Conservation (phyloP, 2,113 vertebrate genomes). For the Pedetes capensis region DNA sequence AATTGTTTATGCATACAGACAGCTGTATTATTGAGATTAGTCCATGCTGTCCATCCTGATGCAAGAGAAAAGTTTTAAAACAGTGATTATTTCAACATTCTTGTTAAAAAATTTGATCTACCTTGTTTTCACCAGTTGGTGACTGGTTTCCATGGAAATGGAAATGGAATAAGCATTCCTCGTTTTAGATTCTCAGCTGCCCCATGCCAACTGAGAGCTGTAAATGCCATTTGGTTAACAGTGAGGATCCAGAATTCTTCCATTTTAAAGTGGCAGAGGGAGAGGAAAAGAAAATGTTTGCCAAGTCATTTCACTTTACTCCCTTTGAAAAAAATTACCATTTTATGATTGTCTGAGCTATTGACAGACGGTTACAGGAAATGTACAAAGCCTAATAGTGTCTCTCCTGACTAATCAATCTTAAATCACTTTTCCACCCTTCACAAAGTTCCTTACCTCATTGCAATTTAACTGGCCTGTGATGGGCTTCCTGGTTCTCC, state of each 20-base stretch:
- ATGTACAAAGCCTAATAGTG: not conserved
- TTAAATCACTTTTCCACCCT: not conserved
- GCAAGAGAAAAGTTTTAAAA: conserved; percentile 64
- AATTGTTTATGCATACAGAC: not conserved
- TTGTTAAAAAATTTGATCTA: conserved; percentile 74
- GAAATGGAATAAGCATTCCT: conserved; percentile 77
- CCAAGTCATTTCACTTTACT: conserved; percentile 62
- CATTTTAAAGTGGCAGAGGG: conserved; percentile 70
- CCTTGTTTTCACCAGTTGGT: conserved; percentile 79
- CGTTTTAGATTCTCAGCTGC: conserved; percentile 73
- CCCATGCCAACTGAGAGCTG: conserved; percentile 77
- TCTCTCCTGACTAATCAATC: not conserved
- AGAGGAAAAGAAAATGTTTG: conserved; percentile 71
- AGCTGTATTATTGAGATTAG: not conserved
- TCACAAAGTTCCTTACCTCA: not conserved
- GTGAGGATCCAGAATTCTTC: conserved; percentile 75
- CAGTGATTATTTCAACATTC: conserved; percentile 72
- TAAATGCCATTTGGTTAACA: conserved; percentile 80
- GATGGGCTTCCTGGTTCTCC: not conserved
- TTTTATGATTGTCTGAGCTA: conserved; percentile 53
- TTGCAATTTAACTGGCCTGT: not conserved
- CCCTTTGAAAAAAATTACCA: conserved; percentile 32
- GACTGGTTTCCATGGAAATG: conserved; percentile 77
- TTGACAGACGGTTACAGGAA: conserved; percentile 25
- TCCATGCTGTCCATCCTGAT: not conserved